Base-by-base conservation (phyloP, 2,888 invertebrate species). In the Sussaba pulchella region DNA sequence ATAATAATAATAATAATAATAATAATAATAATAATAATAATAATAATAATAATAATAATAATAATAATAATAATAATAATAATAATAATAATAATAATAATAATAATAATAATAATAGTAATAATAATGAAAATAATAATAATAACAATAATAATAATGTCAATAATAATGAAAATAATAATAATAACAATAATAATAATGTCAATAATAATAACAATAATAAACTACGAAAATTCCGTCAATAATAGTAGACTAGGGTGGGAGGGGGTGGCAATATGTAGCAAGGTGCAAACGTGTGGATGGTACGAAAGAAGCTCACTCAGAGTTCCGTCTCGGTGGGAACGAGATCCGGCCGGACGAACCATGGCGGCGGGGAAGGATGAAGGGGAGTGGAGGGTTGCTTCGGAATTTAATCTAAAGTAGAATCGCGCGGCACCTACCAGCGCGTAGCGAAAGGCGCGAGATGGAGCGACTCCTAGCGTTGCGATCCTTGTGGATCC, bases 361-460 rank as follows among this genome's bases (percentile, higher is more conserved):
- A n/a, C n/a, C n/a, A n/a, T 70, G 70, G 31, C 80, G 17, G 45
- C 6, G 36, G 47, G 74, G n/a, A n/a, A n/a, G n/a, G n/a, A n/a
- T n/a, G n/a, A n/a, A n/a, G 21, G 77, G 73, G 83, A 36, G 52
- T 24, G 72, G 59, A 66, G 78, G 63, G 72, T 84, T 86, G 85
- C 84, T 86, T 87, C 83, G 88, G 89, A 89, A 88, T 89, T 89
- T 89, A 89, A 89, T 89, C 89, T 89, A 88, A 88, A 89, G 88
- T 89, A 87, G 88, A 88, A 88, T 88, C 86, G 82, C 83, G 78
- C 85, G 82, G 82, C 82, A 83, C 74, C 67, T 39, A n/a, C n/a
- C n/a, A n/a, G n/a, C n/a, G n/a, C 10, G 66, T 43, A 76, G 75
- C 54, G 17, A 54, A 52, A 69, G 50, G 36, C 10, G 24, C 14